Conservation (phyloP, 2,797 vertebrate genomes). For the Eospalax fontanierii region DNA sequence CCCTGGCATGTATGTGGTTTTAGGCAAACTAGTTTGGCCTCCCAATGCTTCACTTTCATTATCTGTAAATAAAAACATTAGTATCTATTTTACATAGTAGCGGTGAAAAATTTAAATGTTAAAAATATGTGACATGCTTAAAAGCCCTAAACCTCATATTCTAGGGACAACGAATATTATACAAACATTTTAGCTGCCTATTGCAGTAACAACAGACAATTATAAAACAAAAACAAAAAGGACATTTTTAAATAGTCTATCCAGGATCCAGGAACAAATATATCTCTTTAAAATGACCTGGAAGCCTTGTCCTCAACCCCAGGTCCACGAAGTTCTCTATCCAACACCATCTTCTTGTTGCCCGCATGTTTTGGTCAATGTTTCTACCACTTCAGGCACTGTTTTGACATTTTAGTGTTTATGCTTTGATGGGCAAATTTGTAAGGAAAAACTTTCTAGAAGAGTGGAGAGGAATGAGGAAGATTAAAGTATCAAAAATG, state of each 20-base stretch:
- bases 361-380: background rate
- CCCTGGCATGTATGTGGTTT: background rate
- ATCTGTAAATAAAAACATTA: background rate
- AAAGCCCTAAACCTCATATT: background rate
- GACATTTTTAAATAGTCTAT: background rate
- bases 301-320: too few species aligned
- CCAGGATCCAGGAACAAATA: background rate
- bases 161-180: background rate
- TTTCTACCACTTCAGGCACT: background rate
- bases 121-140: background rate
- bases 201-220: background rate
- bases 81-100: background rate
- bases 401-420: background rate
- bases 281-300: background rate
- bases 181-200: conserved; percentile 34
- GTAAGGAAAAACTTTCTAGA: background rate
- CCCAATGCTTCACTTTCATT: background rate
- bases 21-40: background rate
- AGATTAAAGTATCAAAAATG: background rate
- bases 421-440: conserved; percentile 13
- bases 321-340: background rate
- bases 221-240: conserved; percentile 36
- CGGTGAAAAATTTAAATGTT: background rate
- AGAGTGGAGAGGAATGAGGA: background rate
- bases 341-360: background rate